Conservation (phyloP, 2,888 invertebrate species). For the Eulithis prunata region DNA sequence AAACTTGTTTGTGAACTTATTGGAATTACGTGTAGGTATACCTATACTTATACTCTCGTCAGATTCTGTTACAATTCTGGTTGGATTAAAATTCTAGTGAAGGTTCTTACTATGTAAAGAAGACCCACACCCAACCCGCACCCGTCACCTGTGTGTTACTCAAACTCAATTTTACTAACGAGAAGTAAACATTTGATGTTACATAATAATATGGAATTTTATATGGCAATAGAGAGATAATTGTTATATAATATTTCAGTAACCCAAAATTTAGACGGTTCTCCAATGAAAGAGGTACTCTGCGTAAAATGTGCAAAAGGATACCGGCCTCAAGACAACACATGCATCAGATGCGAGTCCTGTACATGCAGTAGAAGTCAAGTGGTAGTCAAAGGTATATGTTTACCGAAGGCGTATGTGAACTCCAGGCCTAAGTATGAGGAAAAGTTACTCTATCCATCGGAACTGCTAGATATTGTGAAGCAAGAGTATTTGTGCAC, state of each 20-base stretch:
- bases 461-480: slow-evolving; percentile 61
- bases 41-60: no score
- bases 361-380: slow-evolving; percentile 64
- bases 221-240: no score
- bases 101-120: no score
- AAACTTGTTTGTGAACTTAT: no score
- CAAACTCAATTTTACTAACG: no score
- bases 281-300: slow-evolving; percentile 70
- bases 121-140: no score
- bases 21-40: no score
- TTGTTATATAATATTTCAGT: slow-evolving; percentile 49
- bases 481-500: slow-evolving; percentile 72
- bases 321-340: slow-evolving; percentile 55
- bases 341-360: slow-evolving; percentile 63
- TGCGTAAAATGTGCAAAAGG: slow-evolving; percentile 74
- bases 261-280: slow-evolving; percentile 73
- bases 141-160: no score
- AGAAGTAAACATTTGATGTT: no score
- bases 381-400: slow-evolving; percentile 60
- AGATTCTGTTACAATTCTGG: no score
- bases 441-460: slow-evolving; percentile 60
- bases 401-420: slow-evolving; percentile 65
- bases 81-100: no score
- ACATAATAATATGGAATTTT: no score
- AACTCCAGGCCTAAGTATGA: slow-evolving; percentile 65